These are phyloP conservation scores for Ara ararauna DNA, from an alignment of 2,797 vertebrate genomes.

Conservation along the genomic window DNA sequence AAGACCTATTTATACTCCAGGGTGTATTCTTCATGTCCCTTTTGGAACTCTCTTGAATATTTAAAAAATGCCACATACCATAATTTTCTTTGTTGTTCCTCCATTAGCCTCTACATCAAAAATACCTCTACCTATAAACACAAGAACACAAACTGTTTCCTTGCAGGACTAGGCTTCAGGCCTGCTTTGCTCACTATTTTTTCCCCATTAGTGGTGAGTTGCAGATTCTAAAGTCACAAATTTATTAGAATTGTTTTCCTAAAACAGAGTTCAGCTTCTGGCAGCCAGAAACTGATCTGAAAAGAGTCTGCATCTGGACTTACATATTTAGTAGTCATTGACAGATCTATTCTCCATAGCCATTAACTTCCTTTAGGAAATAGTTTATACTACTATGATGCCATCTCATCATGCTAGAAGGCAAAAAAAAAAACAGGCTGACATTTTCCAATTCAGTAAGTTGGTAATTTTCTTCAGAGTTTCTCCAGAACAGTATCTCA, in stretches of 20 bases:
- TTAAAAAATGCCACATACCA: background rate
- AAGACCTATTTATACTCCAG: background rate
- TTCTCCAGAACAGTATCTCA: constrained; percentile 7
- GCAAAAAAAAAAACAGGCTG: background rate
- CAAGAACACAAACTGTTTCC: background rate
- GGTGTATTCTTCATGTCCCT: background rate
- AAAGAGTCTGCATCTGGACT: background rate
- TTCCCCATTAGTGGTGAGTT: background rate
- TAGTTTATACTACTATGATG: background rate
- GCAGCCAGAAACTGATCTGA: background rate
- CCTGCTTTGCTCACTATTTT: background rate
- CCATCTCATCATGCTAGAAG: background rate
- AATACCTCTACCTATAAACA: background rate
- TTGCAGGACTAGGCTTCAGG: background rate
- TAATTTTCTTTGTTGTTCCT: background rate
- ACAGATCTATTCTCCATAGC: background rate
- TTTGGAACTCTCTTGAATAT: background rate
- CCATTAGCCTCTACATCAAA: background rate
- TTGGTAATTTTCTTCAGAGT: background rate
- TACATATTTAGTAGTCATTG: background rate
- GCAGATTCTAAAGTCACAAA: background rate
- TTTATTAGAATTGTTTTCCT: background rate
- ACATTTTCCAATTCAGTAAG: background rate
- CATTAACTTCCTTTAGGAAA: background rate
- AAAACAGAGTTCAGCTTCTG: background rate